A percentile compares a stretch with the other conserved stretches of the same genome.
Conservation (phyloP, 92 coral and sea anemone species). For the Phenganax subtilis region DNA sequence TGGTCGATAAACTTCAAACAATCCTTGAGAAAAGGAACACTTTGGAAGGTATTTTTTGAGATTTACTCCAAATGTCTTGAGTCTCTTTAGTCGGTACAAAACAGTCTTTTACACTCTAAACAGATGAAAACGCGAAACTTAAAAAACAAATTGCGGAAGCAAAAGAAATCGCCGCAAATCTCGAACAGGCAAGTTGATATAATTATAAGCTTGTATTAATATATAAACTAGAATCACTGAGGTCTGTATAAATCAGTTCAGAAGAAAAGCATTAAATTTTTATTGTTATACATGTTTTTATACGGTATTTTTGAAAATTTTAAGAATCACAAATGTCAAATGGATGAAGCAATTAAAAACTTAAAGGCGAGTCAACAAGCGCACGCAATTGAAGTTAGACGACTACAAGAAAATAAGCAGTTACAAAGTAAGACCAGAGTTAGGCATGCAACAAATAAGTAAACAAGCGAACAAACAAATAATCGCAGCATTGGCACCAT, state of each 20-base stretch:
- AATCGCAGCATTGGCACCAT: not conserved
- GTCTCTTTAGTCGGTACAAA: not conserved
- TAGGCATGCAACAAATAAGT: constrained; percentile 2
- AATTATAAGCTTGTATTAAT: no score
- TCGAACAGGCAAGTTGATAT: constrained; percentile 57
- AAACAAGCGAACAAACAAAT: not conserved
- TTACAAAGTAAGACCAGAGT: constrained; percentile 82
- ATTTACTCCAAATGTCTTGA: not conserved
- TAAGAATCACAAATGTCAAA: constrained; percentile 82
- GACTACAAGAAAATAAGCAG: constrained; percentile 60
- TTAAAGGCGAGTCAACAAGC: constrained; percentile 65
- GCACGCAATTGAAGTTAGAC: constrained; percentile 63
- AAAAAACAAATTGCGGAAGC: constrained; percentile 60
- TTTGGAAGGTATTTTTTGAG: constrained; percentile 63
- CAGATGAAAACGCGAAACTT: constrained; percentile 67
- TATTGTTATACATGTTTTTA: not conserved
- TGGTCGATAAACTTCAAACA: constrained; percentile 77
- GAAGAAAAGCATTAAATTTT: not conserved
- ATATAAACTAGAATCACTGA: no score
- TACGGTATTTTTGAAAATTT: not conserved
- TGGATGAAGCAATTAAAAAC: constrained; percentile 65
- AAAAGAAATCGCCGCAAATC: constrained; percentile 53
- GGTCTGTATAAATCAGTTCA: no score
- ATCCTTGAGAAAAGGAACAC: constrained; percentile 73
- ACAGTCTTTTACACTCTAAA: not conserved